phyloP scores from a whole-genome alignment of 2,888 invertebrate genomes.

The Ichneumon xanthorius region DNA sequence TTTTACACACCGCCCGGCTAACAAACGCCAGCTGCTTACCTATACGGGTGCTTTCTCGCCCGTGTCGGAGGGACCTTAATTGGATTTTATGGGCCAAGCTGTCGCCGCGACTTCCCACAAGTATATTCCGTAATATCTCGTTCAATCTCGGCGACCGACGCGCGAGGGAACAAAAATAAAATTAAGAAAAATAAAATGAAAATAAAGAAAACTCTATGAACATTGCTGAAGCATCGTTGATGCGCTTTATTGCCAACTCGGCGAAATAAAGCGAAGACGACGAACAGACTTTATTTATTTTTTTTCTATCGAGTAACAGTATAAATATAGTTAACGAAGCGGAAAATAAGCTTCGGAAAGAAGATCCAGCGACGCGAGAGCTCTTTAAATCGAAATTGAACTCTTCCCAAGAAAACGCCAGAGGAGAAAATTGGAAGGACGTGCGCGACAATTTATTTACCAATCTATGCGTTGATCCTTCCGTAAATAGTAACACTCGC shows the following conservation, averaged over 20 bases:
- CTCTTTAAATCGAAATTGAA: slow-evolving; percentile 7
- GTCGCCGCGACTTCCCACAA: slow-evolving; percentile 48
- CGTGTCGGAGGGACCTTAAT: slow-evolving; percentile 61
- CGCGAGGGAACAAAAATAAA: neutral
- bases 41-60: slow-evolving; percentile 55
- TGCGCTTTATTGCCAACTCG: neutral
- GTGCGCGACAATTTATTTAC: neutral
- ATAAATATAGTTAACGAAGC: slow-evolving; percentile 16
- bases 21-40: slow-evolving; percentile 32
- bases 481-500: too few species aligned
- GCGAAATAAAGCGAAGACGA: neutral
- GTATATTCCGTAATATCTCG: slow-evolving; percentile 11
- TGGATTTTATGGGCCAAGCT: slow-evolving; percentile 67
- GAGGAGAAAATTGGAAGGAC: neutral
- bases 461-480: neutral
- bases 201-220: neutral
- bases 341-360: slow-evolving; percentile 8
- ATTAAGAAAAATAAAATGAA: neutral
- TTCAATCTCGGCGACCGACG: neutral
- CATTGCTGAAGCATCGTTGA: neutral
- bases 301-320: neutral
- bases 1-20: slow-evolving; percentile 44
- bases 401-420: neutral
- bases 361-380: neutral
- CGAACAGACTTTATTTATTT: neutral